Evolutionary conservation across 2,888 invertebrate species (phyloP), one percentile per base, ranked within the genome.

Genomic region (Diogma glabrata): DNA sequence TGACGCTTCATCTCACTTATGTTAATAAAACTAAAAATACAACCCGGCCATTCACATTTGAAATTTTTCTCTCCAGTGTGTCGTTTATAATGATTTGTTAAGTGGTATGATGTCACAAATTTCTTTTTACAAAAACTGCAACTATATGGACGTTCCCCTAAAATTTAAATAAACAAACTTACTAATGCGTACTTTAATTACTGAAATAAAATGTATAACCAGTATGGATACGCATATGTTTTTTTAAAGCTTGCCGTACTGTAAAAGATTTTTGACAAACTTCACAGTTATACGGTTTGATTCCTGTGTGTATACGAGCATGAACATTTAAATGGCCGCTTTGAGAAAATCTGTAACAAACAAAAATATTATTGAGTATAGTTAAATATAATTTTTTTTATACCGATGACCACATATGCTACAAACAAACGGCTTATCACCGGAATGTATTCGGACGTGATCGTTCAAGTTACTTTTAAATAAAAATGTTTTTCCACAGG

Each of bases 361-460:
- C n/a, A n/a, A n/a, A n/a, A n/a, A n/a, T n/a, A n/a, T n/a, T n/a
- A n/a, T n/a, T n/a, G n/a, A n/a, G n/a, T n/a, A n/a, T n/a, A n/a
- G n/a, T n/a, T n/a, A n/a, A n/a, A n/a, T n/a, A n/a, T n/a, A n/a
- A n/a, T n/a, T n/a, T n/a, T n/a, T n/a, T n/a, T n/a, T n/a, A n/a
- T 46, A 56, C 56, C 56, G 53, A 28, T 49, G 47, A 51, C 54
- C 24, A 28, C 56, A 56, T 23, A 51, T 28, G 10, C 36, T 30
- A 30, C 56, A 56, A 20, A 23, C 20, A 17, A 38, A 55, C 2
- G 56, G 56, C 28, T 54, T 54, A 49, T 54, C 54, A 14, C 56
- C 56, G n/a, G 56, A 47, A 47, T 56, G 56, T 9, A 55, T 48
- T 33, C 56, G 36, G 17, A 53, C 53, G 36, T 56, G 56, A 52